Conservation (phyloP, 2,888 invertebrate species). For the Tubiluchus corallicola region DNA sequence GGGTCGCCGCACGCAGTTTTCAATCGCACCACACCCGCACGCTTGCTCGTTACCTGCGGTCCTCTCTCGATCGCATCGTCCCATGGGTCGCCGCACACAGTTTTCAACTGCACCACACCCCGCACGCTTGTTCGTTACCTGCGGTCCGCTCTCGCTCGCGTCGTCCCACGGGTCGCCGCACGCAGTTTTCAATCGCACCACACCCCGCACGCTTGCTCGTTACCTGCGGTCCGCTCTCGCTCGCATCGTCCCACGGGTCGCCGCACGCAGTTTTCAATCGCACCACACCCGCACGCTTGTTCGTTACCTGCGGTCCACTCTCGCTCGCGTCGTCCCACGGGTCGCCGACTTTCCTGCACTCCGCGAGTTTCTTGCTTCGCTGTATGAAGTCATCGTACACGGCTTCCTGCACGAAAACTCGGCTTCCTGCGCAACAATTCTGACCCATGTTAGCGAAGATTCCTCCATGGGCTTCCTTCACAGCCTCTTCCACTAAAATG, state of each 20-base stretch:
- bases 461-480: constrained; percentile 61
- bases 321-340: constrained; percentile 62
- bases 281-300: no score
- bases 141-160: no score
- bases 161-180: no score
- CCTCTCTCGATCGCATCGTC: constrained; percentile 60
- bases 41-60: constrained; percentile 67
- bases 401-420: constrained; percentile 69
- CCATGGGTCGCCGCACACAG: constrained; percentile 84
- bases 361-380: constrained; percentile 51
- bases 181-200: no score
- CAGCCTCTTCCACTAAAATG: constrained; percentile 43
- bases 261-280: neutral
- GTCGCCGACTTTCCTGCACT: constrained; percentile 59
- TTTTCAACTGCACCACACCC: no score
- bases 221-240: no score
- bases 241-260: no score
- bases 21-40: no score
- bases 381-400: constrained; percentile 81
- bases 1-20: constrained; percentile 3
- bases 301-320: constrained; percentile 74
- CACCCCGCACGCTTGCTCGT: no score
- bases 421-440: constrained; percentile 77
- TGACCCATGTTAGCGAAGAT: constrained; percentile 82
- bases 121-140: no score